Percentiles rank a stretch among this genome's conserved stretches.
These are phyloP conservation scores for Alethe castanea DNA, from an alignment of 2,113 vertebrate species.

Conservation along the genomic window DNA sequence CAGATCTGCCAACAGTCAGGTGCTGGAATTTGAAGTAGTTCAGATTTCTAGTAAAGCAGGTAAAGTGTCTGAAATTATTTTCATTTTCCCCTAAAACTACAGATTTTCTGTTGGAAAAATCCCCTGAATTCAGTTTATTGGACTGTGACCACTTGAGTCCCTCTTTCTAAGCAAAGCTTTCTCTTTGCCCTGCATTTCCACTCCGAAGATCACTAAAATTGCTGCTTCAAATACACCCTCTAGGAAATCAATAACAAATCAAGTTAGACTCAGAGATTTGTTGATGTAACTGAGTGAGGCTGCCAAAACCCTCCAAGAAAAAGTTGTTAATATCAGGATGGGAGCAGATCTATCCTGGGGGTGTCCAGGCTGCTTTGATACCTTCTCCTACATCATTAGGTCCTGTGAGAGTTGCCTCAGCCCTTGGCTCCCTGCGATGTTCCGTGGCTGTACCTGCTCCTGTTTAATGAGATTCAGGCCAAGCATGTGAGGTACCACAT, in stretches of 20 bases:
- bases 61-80: neutral
- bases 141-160: neutral
- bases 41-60: neutral
- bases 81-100: neutral
- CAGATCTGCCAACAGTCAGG: conserved; percentile 21
- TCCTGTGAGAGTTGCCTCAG: neutral
- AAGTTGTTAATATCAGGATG: neutral
- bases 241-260: conserved; percentile 68
- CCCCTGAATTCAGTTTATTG: neutral
- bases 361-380: neutral
- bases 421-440: neutral
- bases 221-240: neutral
- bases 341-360: neutral
- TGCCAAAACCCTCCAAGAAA: conserved; percentile 32
- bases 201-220: conserved; percentile 25
- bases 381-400: neutral
- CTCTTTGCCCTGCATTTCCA: neutral
- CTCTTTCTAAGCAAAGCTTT: neutral
- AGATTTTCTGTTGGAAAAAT: neutral
- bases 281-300: conserved; percentile 49
- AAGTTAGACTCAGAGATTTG: conserved; percentile 27
- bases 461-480: neutral
- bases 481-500: neutral
- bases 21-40: conserved; percentile 16
- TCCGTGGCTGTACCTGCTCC: neutral